phyloP scores from a whole-genome alignment of 1,140 invertebrate species.

The Papilio polyxenes region DNA sequence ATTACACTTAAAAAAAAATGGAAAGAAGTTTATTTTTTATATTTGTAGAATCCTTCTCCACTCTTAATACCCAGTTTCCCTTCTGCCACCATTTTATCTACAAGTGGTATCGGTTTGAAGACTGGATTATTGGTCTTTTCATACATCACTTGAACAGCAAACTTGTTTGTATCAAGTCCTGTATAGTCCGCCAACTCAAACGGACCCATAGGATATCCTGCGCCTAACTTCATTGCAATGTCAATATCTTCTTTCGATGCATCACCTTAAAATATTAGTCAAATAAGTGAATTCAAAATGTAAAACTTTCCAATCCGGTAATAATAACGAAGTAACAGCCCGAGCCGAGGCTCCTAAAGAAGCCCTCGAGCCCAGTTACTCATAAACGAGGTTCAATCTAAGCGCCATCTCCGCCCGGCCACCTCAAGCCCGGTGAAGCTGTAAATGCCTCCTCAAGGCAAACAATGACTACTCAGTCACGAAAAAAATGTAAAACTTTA shows the following conservation, averaged over 20 bases:
- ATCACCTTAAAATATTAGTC: constrained; percentile 76
- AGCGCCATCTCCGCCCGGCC: no score
- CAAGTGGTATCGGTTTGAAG: constrained; percentile 83
- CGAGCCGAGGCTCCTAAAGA: no score
- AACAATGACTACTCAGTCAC: no score
- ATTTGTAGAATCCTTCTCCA: constrained; percentile 93
- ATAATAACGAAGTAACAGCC: no score
- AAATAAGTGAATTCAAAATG: neutral
- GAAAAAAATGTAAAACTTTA: no score
- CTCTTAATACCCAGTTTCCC: constrained; percentile 91
- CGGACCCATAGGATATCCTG: constrained; percentile 93
- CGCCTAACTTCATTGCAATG: constrained; percentile 93
- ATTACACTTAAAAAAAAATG: no score
- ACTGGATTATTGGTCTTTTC: constrained; percentile 87
- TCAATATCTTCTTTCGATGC: constrained; percentile 88
- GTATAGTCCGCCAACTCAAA: constrained; percentile 91
- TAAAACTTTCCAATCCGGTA: no score
- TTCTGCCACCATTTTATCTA: constrained; percentile 88
- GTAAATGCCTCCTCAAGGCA: no score
- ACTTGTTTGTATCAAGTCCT: constrained; percentile 87
- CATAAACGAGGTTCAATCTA: no score
- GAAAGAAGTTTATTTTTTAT: constrained; percentile 81
- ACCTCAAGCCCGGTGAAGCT: no score
- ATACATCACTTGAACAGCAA: constrained; percentile 86
- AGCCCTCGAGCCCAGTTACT: no score